These are phyloP conservation scores for Diaphora mendica DNA, from an alignment of 2,888 invertebrate genomes.

Conservation along the genomic window DNA sequence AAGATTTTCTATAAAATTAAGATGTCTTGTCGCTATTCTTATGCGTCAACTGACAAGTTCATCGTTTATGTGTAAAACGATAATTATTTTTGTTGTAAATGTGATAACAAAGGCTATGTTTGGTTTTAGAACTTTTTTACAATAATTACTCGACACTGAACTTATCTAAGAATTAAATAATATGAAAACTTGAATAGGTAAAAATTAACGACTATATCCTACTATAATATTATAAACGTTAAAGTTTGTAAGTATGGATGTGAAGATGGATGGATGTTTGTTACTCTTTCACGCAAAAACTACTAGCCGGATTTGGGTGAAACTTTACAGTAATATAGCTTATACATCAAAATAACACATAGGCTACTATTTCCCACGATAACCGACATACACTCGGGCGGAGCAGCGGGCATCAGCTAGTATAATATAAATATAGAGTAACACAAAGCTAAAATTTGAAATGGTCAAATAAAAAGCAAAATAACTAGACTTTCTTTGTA, in stretches of 20 bases:
- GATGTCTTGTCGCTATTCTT: slow-evolving; percentile 28
- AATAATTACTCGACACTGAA: not conserved
- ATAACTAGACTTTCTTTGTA: not conserved
- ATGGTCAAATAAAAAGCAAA: not conserved
- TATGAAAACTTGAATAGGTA: not conserved
- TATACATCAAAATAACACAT: no score
- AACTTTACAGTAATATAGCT: no score
- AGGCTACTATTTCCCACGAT: no score
- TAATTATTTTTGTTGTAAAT: no score
- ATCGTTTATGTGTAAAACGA: slow-evolving; percentile 20
- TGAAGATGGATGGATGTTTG: no score
- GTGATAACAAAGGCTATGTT: not conserved
- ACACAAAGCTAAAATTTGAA: not conserved
- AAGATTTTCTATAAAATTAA: slow-evolving; percentile 42
- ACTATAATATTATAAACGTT: no score
- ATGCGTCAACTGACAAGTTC: slow-evolving; percentile 25
- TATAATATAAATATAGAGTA: not conserved
- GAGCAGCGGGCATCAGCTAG: no score
- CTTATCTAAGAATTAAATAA: not conserved
- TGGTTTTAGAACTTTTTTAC: not conserved
- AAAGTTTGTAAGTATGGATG: no score
- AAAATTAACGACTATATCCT: not conserved
- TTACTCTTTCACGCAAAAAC: no score
- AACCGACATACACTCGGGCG: no score
- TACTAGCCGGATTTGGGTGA: no score